Conservation (phyloP, 2,113 vertebrate species). For the Bos indicus region DNA sequence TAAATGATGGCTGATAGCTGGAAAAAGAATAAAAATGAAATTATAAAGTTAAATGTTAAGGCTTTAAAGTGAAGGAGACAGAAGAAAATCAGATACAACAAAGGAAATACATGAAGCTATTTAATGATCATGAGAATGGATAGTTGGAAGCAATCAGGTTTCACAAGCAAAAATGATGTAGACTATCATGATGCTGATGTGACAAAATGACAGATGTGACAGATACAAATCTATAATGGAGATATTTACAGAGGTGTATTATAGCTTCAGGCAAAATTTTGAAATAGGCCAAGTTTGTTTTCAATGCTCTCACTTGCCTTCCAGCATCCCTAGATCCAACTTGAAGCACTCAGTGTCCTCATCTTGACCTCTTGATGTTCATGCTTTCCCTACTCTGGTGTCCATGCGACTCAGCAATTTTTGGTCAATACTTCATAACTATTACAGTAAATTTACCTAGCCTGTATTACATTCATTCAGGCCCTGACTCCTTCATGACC, state of each 20-base stretch:
- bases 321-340: not conserved
- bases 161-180: not conserved
- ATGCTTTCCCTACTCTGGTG: not conserved
- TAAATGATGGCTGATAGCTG: not conserved
- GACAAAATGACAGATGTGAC: conserved; percentile 43
- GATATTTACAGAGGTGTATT: not conserved
- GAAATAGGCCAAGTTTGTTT: conserved; percentile 4
- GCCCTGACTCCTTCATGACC: not conserved
- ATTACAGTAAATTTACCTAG: not conserved
- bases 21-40: not conserved
- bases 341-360: not conserved
- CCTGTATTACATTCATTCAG: not conserved
- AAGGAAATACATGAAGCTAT: not conserved
- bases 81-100: not conserved
- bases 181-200: not conserved
- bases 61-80: not conserved
- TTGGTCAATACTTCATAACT: not conserved
- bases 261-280: conserved; percentile 13
- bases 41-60: not conserved
- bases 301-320: conserved; percentile 7
- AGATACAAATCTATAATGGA: not conserved
- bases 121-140: not conserved
- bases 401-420: not conserved
- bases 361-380: not conserved
- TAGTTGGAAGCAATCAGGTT: not conserved